Evolutionary conservation across 2,113 vertebrate species (phyloP).

Genomic region (Psilopogon haemacephalus): DNA sequence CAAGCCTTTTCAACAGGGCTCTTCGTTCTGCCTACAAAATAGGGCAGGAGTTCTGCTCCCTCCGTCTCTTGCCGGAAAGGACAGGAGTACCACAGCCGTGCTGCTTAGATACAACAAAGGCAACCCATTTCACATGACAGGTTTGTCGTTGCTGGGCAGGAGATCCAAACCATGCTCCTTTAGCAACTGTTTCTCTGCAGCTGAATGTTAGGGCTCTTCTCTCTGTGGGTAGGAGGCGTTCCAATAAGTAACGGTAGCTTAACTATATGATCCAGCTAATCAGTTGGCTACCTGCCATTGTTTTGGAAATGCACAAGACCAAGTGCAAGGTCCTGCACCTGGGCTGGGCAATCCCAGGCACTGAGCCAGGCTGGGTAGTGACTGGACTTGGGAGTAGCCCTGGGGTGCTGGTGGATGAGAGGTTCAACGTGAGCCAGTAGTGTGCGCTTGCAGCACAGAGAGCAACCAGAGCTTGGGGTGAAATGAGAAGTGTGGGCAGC

Average conservation of each 20-base stretch:
- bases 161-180: background rate
- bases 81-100: background rate
- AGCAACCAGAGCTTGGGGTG: no score
- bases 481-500: no score
- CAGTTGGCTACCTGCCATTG: background rate
- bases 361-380: no score
- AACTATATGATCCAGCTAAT: background rate
- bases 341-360: no score
- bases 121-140: background rate
- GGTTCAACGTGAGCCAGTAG: no score
- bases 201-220: background rate
- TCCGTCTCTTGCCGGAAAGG: background rate
- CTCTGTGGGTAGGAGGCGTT: background rate
- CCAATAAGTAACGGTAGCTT: background rate
- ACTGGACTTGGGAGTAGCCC: no score
- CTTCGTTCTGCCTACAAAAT: background rate
- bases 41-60: background rate
- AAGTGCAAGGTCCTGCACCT: no score
- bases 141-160: background rate
- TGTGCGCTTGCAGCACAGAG: no score
- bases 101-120: background rate
- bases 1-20: background rate
- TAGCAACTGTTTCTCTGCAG: background rate
- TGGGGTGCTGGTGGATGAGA: no score
- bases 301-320: background rate